phyloP scores from a whole-genome alignment of 2,113 vertebrate genomes.

The Apodemus speciosus region DNA sequence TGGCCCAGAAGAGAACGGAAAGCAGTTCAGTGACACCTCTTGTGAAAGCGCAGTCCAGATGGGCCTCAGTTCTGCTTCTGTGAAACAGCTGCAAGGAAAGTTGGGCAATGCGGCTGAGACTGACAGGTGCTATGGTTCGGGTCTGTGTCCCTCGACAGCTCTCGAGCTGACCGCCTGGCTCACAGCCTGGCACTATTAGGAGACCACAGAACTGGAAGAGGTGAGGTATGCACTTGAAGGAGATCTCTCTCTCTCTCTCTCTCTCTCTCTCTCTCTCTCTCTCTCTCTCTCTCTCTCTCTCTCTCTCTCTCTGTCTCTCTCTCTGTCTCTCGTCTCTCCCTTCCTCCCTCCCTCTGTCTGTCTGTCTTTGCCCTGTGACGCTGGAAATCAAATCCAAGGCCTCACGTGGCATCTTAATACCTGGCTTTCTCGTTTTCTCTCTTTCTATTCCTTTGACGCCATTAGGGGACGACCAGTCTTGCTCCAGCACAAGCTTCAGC shows the following conservation, averaged over 20 bases:
- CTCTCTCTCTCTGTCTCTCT: background rate
- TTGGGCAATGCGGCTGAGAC: background rate
- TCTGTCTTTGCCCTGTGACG: background rate
- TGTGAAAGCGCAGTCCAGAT: background rate
- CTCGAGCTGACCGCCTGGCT: background rate
- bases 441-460: background rate
- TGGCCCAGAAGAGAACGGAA: background rate
- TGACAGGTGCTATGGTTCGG: background rate
- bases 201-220: background rate
- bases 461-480: background rate
- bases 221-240: too few relatives aligned
- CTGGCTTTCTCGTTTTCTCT: background rate
- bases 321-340: background rate
- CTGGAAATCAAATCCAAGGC: background rate
- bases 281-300: background rate
- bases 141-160: background rate
- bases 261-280: too few relatives aligned
- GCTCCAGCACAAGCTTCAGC: background rate
- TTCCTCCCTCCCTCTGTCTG: fast-evolving
- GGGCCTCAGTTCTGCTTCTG: background rate
- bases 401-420: background rate
- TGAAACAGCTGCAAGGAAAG: background rate
- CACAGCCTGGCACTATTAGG: background rate
- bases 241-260: too few relatives aligned
- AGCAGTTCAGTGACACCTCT: background rate